Percentiles rank a stretch among this genome's conserved stretches.
Evolutionary conservation across 2,797 vertebrate genomes (phyloP).

Genomic region (Peromyscus attwateri): DNA sequence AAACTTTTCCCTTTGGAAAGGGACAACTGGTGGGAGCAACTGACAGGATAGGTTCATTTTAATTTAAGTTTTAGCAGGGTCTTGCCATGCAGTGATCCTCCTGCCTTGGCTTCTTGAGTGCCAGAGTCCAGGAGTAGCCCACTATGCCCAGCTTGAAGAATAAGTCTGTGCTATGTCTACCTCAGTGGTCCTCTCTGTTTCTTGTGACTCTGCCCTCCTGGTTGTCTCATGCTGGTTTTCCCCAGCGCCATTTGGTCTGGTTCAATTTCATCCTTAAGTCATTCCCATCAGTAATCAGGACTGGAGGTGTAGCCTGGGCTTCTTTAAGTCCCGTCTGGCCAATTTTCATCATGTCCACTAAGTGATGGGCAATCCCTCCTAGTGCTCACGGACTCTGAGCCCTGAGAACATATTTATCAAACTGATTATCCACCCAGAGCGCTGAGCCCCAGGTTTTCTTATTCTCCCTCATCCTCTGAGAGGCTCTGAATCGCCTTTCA

Average conservation of each 20-base stretch:
- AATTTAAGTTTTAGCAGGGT: background rate
- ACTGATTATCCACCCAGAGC: constrained; percentile 28
- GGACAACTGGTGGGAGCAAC: background rate
- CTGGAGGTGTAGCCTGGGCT: constrained; percentile 34
- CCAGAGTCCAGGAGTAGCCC: background rate
- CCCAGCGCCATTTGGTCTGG: background rate
- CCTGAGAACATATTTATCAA: constrained; percentile 37
- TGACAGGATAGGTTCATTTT: background rate
- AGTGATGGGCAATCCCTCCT: background rate
- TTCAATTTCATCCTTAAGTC: constrained; percentile 40
- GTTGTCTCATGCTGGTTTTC: background rate
- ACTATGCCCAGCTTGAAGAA: background rate
- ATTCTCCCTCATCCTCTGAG: constrained; percentile 30
- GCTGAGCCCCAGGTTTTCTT: background rate
- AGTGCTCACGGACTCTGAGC: constrained; percentile 40
- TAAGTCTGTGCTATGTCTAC: background rate
- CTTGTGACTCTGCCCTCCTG: background rate
- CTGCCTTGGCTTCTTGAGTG: background rate
- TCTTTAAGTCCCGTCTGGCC: constrained; percentile 43
- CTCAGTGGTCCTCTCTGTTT: background rate
- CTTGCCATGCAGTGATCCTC: background rate
- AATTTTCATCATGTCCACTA: constrained; percentile 30
- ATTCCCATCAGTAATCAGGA: constrained; percentile 23
- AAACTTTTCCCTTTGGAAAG: background rate
- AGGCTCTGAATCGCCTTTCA: constrained; percentile 55